phyloP scores from a whole-genome alignment of 2,797 vertebrate species.

The Chromobotia macracanthus region DNA sequence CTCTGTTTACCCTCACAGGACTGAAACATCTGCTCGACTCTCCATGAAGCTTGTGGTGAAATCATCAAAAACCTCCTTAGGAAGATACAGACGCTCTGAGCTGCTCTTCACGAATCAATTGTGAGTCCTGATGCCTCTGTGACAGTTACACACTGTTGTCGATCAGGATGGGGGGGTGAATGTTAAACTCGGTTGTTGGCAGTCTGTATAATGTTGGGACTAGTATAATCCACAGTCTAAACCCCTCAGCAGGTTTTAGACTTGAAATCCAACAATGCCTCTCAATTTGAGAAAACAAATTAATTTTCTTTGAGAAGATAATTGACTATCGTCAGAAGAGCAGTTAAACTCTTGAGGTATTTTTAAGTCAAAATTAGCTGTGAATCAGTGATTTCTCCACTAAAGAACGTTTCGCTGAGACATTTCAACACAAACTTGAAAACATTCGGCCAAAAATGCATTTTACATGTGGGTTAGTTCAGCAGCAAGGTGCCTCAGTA shows the following conservation, averaged over 20 bases:
- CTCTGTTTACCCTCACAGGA: constrained; percentile 52
- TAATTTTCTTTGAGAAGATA: neutral
- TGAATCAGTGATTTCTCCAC: neutral
- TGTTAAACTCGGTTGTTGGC: neutral
- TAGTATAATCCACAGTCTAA: neutral
- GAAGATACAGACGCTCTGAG: constrained; percentile 45
- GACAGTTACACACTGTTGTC: constrained; percentile 18
- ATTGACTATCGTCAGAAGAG: neutral
- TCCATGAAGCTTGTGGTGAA: constrained; percentile 30
- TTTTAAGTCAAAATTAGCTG: neutral
- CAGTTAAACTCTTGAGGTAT: neutral
- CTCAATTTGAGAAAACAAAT: neutral
- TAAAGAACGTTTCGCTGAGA: neutral
- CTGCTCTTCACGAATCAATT: constrained; percentile 47
- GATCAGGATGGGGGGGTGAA: neutral
- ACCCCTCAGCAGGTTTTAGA: neutral
- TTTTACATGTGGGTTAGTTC: constrained; percentile 4
- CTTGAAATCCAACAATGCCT: neutral
- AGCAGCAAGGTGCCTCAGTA: constrained; percentile 30
- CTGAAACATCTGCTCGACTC: constrained; percentile 40
- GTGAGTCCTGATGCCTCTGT: constrained; percentile 31
- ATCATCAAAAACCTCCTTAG: constrained; percentile 38
- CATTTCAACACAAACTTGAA: constrained; percentile 2
- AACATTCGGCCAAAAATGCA: constrained; percentile 12
- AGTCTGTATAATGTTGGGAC: neutral